Base-by-base conservation (phyloP, 2,888 invertebrate genomes). In the Brachyopa scutellaris region DNA sequence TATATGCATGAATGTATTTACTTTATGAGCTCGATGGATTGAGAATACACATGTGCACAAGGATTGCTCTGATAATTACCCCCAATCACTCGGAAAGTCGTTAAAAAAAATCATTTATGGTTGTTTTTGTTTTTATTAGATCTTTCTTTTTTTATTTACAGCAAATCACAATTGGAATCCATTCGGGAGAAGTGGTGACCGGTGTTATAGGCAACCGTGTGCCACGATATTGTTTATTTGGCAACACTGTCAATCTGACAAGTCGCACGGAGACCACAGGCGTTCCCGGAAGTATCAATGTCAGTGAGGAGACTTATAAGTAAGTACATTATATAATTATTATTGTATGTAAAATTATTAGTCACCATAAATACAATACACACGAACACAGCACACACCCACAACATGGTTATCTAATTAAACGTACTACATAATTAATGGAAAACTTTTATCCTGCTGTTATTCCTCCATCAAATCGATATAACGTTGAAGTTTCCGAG, bases 211-310 rank as follows among this genome's bases (percentile, higher is more conserved):
- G 97, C 1, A 97, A 97, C 90, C 94, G 97, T 82, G 97, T 97
- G 96, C 97, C 97, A 0, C 93, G 97, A 23, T 97, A 97, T 90
- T 97, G 97, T 86, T 93, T 98, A 26, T 98, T 97, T 87, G 97
- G 97, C 4, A 97, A 98, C 91, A 97, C 97, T 0, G 97, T 98
- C 9, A 98, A 98, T 91, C 90, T 97, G 79, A 97, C 97, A 62
- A 97, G 97, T 89, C 93, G 97, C 78, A 97, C 97, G 1, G 97
- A 98, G 91, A 97, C 97, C 15, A 97, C 97, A 0, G 97, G 97
- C 0, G 93, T 94, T 53, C 95, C 95, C 9, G 97, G 97, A 17
- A 94, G 93, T 86, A 97, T 97, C 86, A 97, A 97, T 89, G 96
- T 97, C 82, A 97, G 97, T 49, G 96, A 97, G 89, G 96, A 96